phyloP scores from a whole-genome alignment of 2,888 invertebrate genomes.

The Lamellibrachia columna region DNA sequence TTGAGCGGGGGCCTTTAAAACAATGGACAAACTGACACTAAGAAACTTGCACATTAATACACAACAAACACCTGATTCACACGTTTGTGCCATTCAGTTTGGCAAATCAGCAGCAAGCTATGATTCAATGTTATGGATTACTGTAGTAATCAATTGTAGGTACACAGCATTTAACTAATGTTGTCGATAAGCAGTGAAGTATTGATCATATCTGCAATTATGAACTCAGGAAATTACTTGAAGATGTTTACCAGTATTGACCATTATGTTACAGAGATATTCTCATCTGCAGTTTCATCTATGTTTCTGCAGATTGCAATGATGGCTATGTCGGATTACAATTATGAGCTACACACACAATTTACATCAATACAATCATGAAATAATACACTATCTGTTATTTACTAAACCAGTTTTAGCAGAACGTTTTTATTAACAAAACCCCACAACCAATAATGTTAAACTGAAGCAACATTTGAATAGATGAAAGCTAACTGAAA shows the following conservation, averaged over 20 bases:
- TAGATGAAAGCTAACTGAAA: neutral
- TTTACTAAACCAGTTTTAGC: neutral
- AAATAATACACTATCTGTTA: neutral
- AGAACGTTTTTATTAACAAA: neutral
- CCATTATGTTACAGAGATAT: neutral
- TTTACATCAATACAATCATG: neutral
- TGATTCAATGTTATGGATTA: neutral
- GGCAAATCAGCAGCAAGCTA: neutral
- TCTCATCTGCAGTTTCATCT: neutral
- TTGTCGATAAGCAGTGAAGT: neutral
- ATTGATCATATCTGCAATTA: constrained; percentile 9
- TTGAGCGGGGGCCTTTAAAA: too few species aligned
- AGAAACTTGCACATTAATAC: too few species aligned
- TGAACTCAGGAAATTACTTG: neutral
- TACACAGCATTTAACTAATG: neutral
- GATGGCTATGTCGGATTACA: neutral
- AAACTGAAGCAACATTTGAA: neutral
- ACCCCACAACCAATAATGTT: neutral
- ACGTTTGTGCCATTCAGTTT: neutral
- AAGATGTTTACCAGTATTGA: neutral
- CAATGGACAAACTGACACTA: too few species aligned
- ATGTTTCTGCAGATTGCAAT: neutral
- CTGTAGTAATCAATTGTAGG: neutral
- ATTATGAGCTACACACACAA: neutral
- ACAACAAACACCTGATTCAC: neutral